Evolutionary conservation across 2,888 invertebrate species (phyloP), one percentile per base, ranked within the genome.

Genomic region (Plagodis dolabraria): DNA sequence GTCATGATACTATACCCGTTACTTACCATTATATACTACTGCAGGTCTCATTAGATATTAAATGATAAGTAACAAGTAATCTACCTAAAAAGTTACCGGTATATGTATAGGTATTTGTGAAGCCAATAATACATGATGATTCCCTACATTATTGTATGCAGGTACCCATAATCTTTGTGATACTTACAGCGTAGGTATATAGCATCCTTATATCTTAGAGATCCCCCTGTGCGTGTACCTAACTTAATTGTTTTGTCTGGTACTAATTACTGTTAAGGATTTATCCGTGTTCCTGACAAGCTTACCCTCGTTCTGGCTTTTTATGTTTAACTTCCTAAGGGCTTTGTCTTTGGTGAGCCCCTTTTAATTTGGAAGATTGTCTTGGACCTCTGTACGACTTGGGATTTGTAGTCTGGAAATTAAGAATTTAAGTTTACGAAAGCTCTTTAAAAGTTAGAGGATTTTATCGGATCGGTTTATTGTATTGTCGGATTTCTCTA

Each of bases 221-320:
- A 48, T 33, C 35, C 49, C 47, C 44, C 33, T 47, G 46, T 7
- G 8, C 8, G 36, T 59, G 49, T 59, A 50, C 55, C 47, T 55
- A 60, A 57, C 47, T 55, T 54, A 57, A 36, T 57, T 38, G 48
- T 53, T 49, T 54, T 57, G 51, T 63, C 57, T 61, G 56, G 57
- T 11, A 22, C 60, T 65, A 65, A 66, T 61, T 64, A 60, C 55
- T 50, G 49, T 59, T 57, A 58, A 56, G 54, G 63, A 62, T 60
- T 69, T 65, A 66, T 65, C 65, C 53, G 50, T 50, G 48, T 22
- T 46, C 47, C 55, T 56, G 56, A 50, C 56, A 61, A 48, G 40
- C 54, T 49, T 52, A 61, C 63, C 64, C 64, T 67, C 54, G 67
- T 64, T 65, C 54, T 57, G 55, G 57, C 53, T 60, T 61, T 69